Evolutionary conservation across 1,140 invertebrate genomes (phyloP).

Genomic region (Potamilus streckersoni): DNA sequence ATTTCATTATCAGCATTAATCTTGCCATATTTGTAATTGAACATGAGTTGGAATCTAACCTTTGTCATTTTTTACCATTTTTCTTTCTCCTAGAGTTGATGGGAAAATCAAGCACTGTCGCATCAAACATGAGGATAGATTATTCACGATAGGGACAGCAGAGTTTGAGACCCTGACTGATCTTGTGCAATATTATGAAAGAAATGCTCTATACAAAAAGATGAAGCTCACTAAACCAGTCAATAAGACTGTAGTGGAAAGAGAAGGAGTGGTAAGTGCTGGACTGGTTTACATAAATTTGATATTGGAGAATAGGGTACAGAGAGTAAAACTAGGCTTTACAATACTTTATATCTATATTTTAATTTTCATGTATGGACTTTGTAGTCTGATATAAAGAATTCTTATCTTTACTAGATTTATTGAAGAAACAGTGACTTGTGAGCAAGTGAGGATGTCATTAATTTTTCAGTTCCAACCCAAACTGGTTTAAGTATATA

Average conservation of each 20-base stretch:
- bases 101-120: constrained; percentile 96
- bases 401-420: too few species aligned
- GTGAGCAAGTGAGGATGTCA: too few species aligned
- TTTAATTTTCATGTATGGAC: too few species aligned
- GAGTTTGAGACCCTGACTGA: constrained; percentile 96
- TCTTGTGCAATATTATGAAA: constrained; percentile 90
- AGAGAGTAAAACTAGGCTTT: too few species aligned
- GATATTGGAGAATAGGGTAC: too few species aligned
- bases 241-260: constrained; percentile 80
- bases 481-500: too few species aligned
- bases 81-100: constrained; percentile 78
- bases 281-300: not conserved
- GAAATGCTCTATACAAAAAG: constrained; percentile 88
- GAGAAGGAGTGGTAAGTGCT: constrained; percentile 76
- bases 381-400: too few species aligned
- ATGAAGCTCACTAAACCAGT: constrained; percentile 89
- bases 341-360: too few species aligned
- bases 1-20: too few species aligned
- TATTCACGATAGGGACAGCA: constrained; percentile 90
- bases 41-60: not conserved
- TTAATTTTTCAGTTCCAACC: too few species aligned
- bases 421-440: too few species aligned
- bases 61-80: not conserved
- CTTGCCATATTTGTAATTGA: too few species aligned
- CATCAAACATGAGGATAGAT: constrained; percentile 88